Percentiles rank a stretch among this genome's conserved stretches.
Evolutionary conservation across 1,140 invertebrate genomes (phyloP).

Genomic region (Calliphora vicina): DNA sequence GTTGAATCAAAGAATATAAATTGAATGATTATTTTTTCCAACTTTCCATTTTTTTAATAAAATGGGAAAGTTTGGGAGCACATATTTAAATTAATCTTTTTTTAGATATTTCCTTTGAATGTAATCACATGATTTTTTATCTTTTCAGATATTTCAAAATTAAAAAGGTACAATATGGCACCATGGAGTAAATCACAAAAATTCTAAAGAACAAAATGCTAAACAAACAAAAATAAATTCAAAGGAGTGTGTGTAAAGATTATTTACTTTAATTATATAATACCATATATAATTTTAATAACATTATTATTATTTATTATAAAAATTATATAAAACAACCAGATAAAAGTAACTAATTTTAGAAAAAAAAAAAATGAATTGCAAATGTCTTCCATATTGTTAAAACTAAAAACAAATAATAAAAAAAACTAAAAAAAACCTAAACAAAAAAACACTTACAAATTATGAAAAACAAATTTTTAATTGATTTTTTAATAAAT

Average conservation of each 20-base stretch:
- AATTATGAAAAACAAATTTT: not conserved
- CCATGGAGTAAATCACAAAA: conserved; percentile 79
- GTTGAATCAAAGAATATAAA: no score
- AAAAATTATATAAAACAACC: conserved; percentile 3
- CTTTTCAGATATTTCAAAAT: conserved; percentile 83
- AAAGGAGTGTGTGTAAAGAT: conserved; percentile 26
- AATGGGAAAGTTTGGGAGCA: no score
- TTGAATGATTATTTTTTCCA: no score
- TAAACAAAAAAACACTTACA: conserved; percentile 12
- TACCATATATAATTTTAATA: conserved; percentile 15
- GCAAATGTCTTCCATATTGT: conserved; percentile 61
- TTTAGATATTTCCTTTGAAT: not conserved
- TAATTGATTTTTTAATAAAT: not conserved
- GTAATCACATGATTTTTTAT: not conserved
- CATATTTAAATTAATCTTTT: not conserved
- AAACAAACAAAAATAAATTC: conserved; percentile 16
- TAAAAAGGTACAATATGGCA: conserved; percentile 91
- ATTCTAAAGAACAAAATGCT: conserved; percentile 17
- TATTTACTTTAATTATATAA: conserved; percentile 32
- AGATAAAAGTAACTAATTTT: conserved; percentile 19
- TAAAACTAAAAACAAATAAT: conserved; percentile 49
- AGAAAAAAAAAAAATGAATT: conserved; percentile 46
- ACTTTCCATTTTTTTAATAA: no score
- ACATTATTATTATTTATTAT: not conserved
- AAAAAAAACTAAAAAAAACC: conserved; percentile 36